Evolutionary conservation across 2,797 vertebrate species (phyloP).

Genomic region (Microctenopoma lineatum): DNA sequence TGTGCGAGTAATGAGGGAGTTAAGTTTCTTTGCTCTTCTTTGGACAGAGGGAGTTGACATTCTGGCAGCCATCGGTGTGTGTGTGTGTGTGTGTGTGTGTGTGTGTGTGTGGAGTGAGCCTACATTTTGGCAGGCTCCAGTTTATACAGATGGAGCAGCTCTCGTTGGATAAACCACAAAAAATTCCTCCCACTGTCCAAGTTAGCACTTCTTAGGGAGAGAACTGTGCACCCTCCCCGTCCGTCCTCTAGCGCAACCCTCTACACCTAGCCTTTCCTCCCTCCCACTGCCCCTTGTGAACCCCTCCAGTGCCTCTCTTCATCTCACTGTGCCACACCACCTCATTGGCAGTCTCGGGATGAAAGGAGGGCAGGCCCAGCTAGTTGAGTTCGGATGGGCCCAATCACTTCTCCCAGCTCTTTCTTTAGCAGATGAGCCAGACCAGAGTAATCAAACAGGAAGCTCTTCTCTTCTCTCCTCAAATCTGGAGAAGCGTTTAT

Average conservation of each 20-base stretch:
- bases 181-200: slow-evolving; percentile 97
- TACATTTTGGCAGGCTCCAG: slow-evolving; percentile 89
- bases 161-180: slow-evolving; percentile 94
- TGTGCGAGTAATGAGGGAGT: slow-evolving; percentile 77
- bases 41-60: slow-evolving; percentile 83
- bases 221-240: slow-evolving; percentile 78
- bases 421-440: slow-evolving; percentile 56
- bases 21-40: slow-evolving; percentile 78
- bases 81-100: slow-evolving; percentile 35
- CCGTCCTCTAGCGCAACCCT: slow-evolving; percentile 50
- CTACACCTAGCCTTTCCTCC: slow-evolving; percentile 60
- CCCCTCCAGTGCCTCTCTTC: slow-evolving; percentile 42
- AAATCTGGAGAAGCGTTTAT: slow-evolving; percentile 74
- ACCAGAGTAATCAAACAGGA: slow-evolving; percentile 70
- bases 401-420: slow-evolving; percentile 42
- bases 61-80: slow-evolving; percentile 83
- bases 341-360: slow-evolving; percentile 52
- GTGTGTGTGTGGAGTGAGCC: slow-evolving; percentile 56
- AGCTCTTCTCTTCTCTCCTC: slow-evolving; percentile 10
- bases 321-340: slow-evolving; percentile 44
- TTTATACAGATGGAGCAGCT: slow-evolving; percentile 99
- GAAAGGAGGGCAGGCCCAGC: slow-evolving; percentile 56
- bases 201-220: slow-evolving; percentile 96
- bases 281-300: slow-evolving; percentile 57
- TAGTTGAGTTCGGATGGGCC: slow-evolving; percentile 45